These are phyloP conservation scores for Mechanitis mazaeus DNA, from an alignment of 2,888 invertebrate genomes.

Conservation along the genomic window DNA sequence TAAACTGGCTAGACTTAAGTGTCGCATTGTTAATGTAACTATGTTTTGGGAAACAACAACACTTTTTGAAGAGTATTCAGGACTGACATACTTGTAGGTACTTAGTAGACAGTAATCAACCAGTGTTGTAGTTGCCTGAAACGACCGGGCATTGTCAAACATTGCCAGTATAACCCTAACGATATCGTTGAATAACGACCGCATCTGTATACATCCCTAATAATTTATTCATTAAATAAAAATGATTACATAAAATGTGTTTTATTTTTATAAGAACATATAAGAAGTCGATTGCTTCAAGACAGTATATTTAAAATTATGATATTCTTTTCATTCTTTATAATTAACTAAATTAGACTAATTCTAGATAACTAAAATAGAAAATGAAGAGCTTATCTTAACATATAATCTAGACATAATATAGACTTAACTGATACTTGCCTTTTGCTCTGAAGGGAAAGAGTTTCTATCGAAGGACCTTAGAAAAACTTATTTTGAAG, in stretches of 20 bases:
- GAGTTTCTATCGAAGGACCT: no score
- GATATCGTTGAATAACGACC: slow-evolving; percentile 21
- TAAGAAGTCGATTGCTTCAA: no score
- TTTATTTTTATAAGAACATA: background rate
- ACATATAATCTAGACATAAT: no score
- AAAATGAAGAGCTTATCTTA: no score
- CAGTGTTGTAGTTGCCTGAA: slow-evolving; percentile 4
- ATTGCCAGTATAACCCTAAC: slow-evolving; percentile 14
- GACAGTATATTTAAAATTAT: no score
- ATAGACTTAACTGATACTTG: no score
- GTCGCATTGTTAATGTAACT: slow-evolving; percentile 1
- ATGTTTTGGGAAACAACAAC: background rate
- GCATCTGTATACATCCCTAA: slow-evolving; percentile 28
- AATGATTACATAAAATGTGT: slow-evolving; percentile 20
- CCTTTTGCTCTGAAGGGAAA: no score
- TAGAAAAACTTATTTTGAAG: no score
- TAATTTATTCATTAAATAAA: slow-evolving; percentile 37
- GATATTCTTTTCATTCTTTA: no score
- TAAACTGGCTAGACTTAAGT: slow-evolving; percentile 2
- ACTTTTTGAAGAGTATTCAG: background rate
- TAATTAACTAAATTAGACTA: no score
- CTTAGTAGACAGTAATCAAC: background rate
- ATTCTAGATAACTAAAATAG: no score
- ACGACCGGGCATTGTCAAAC: slow-evolving; percentile 15
- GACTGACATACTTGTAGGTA: background rate